Percentiles rank a stretch among this genome's conserved stretches.
Conservation (phyloP, 2,888 invertebrate species). For the Nomada ruficornis region DNA sequence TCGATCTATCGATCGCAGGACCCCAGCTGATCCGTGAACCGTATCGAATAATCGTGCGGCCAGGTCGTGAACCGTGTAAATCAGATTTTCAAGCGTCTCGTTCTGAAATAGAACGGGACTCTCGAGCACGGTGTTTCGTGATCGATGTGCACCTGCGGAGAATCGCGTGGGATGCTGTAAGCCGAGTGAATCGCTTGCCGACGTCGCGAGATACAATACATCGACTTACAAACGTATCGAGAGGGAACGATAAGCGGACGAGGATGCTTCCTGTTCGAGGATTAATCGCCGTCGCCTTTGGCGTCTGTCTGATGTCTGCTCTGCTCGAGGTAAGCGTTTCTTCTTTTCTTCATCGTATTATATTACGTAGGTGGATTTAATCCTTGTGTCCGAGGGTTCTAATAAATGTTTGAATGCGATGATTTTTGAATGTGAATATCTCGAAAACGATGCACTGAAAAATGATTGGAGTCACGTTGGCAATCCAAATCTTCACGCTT, state of each 20-base stretch:
- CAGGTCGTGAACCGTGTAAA: conserved; percentile 14
- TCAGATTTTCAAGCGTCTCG: conserved; percentile 1
- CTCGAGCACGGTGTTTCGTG: conserved; percentile 14
- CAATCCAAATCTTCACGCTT: too few relatives aligned
- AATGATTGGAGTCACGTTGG: too few relatives aligned
- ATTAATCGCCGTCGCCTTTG: conserved; percentile 59
- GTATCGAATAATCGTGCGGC: background rate
- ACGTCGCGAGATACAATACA: conserved; percentile 1
- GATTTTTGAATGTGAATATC: too few relatives aligned
- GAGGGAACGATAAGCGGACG: conserved; percentile 16
- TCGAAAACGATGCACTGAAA: too few relatives aligned
- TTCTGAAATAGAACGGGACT: conserved; percentile 4
- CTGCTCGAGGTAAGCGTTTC: conserved; percentile 58
- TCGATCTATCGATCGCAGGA: background rate
- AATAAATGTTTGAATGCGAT: too few relatives aligned
- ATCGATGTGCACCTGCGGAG: conserved; percentile 36
- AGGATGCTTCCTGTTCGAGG: conserved; percentile 52
- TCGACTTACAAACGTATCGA: conserved; percentile 16
- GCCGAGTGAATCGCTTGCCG: conserved; percentile 12
- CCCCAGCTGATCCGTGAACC: background rate
- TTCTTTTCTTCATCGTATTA: too few relatives aligned
- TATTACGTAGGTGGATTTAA: too few relatives aligned
- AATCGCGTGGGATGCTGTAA: conserved; percentile 48
- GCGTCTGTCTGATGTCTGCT: conserved; percentile 47
- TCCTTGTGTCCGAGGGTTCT: too few relatives aligned